Evolutionary conservation across 2,113 vertebrate genomes (phyloP), one percentile per base, ranked within the genome.

Genomic region (Etheostoma spectabile): DNA sequence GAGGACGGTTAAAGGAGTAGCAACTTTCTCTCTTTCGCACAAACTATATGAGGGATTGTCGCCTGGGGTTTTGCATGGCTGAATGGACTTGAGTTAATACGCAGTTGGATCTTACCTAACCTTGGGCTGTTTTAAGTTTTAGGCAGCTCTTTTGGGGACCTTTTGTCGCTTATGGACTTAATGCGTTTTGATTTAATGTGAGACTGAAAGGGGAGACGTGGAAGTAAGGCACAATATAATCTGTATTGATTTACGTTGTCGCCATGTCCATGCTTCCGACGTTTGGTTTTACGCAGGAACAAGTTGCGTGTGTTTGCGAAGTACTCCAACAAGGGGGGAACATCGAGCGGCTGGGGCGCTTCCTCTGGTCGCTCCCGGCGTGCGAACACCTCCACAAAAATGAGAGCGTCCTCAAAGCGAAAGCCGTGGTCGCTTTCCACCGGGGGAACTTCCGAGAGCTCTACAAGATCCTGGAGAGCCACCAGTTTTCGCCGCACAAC

Each of bases 341-440:
- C 94, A 97, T 97, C 81, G 97, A 97, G 93, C 95, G 97, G 30
- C 95, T 97, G 83, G 97, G 97, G 19, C 96, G 97, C 88, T 97
- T 97, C 91, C 94, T 97, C 74, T 97, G 97, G 97, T 97, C 97
- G 14, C 94, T 97, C 51, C 97, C 97, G 74, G 97, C 96, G 74
- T 97, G 97, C 87, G 97, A 97, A 67, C 97, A 97, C 94, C 97
- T 97, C 87, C 97, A 97, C 93, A 97, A 97, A 84, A 97, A 97
- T 74, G 97, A 97, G 83, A 97, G 96, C 78, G 97, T 97, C 80
- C 96, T 97, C 72, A 97, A 97, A 82, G 97, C 97, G 73, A 97
- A 97, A 89, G 97, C 97, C 42, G 97, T 97, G 87, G 97, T 97
- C 83, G 96, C 97, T 12, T 97, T 97, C 85, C 96, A 97, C 89